Base-by-base conservation (phyloP, 2,797 vertebrate genomes). In the Nannoperca obscura region DNA sequence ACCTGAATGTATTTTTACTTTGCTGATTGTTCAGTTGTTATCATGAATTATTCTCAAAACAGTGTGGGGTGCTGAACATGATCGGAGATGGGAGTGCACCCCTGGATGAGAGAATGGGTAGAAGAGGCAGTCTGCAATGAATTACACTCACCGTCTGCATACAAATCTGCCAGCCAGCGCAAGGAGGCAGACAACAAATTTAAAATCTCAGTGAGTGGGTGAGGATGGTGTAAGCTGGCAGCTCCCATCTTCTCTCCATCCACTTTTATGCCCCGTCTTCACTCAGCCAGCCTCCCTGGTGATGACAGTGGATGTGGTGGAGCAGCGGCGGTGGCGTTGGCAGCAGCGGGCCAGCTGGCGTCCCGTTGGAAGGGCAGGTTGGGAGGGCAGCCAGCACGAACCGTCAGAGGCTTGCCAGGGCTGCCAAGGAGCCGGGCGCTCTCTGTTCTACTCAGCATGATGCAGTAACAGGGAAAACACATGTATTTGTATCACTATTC, bases 301-400 rank as follows among this genome's bases (percentile, higher is more conserved):
- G 88, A 83, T 77, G 88, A 78, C 53, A 80, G 78, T 49, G 81
- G 84, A 38, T 3, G 71, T 15, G 67, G 85, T 50, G 82, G 68
- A 82, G 75, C 1, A 53, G 79, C 44, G 22, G 71, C 12, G n/a
- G 66, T 27, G 15, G 57, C 38, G 2, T 66, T 11, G 20, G 83
- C 81, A 65, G 84, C 72, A 70, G 72, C 46, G n/a, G 74, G 88
- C 88, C 91, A 91, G 90, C 89, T 91, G 89, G 91, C 64, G 24
- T 83, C 71, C 72, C 44, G 9, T 78, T 60, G 81, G 79, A 89
- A 68, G 78, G 71, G 62, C 69, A 69, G 70, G 71, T 62, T 81
- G 75, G 84, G 83, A 91, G 84, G 77, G 54, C 49, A 60, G 87
- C 86, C 86, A 92, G 74, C 78, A 60, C 6, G 60, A 60, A 85